Conservation (phyloP, 2,113 vertebrate genomes). For the Atractosteus spatula region DNA sequence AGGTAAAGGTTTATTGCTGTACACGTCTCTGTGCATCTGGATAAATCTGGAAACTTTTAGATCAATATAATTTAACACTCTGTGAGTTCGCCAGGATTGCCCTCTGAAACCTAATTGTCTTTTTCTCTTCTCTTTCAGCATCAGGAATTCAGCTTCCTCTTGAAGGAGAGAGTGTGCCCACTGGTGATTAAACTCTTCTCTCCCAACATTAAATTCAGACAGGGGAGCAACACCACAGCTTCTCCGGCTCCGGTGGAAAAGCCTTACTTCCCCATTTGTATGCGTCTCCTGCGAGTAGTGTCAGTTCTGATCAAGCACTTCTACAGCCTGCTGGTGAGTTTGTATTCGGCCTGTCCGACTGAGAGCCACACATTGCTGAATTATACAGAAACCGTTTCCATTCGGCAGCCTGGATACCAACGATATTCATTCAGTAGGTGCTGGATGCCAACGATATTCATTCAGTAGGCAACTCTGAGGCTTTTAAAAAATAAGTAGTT, state of each 20-base stretch:
- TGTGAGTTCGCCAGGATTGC: too few species aligned
- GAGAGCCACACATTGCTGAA: not conserved
- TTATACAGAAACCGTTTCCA: not conserved
- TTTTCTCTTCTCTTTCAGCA: slow-evolving; percentile 62
- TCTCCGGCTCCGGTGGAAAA: slow-evolving; percentile 94
- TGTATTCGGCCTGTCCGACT: not conserved
- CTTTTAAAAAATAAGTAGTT: too few species aligned
- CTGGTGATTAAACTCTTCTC: slow-evolving; percentile 99
- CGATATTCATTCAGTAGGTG: too few species aligned
- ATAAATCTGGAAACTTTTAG: too few species aligned
- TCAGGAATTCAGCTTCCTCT: slow-evolving; percentile 96
- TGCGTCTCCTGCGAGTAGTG: slow-evolving; percentile 94
- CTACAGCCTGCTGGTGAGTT: slow-evolving; percentile 90
- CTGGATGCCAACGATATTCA: too few species aligned
- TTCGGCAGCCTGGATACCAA: not conserved
- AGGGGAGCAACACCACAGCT: slow-evolving; percentile 81
- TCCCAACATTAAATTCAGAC: slow-evolving; percentile 98
- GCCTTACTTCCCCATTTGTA: slow-evolving; percentile 97
- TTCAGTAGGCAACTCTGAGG: too few species aligned
- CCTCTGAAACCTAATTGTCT: not conserved
- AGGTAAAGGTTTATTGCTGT: too few species aligned
- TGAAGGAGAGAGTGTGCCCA: slow-evolving; percentile 96
- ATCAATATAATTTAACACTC: too few species aligned
- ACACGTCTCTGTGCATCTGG: too few species aligned
- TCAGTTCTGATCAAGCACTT: slow-evolving; percentile 98